Base-by-base conservation (phyloP, 2,888 invertebrate species). In the Synanthedon formicaeformis region DNA sequence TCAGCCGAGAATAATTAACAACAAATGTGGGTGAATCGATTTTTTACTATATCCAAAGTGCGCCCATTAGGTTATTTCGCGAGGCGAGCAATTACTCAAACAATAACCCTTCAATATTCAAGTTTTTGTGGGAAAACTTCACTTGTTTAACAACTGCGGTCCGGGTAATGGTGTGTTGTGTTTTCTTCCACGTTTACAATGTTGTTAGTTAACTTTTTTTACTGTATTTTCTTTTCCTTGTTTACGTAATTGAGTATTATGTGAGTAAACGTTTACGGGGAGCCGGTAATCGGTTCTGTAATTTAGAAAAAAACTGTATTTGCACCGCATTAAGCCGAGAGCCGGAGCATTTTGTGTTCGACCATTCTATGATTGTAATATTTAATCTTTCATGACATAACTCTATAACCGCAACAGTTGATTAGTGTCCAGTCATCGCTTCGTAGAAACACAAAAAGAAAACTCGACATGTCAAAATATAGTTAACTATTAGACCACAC, bases 21-120 rank as follows among this genome's bases (percentile, higher is more conserved):
- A 85, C 86, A 86, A 86, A 87, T 87, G 83, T 86, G 86, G 83
- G 83, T 78, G 77, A 83, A 86, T 86, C 84, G 86, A 85, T 84
- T 81, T 80, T 78, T 45, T 69, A 63, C 62, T 61, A 58, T 64
- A 64, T 60, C 66, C 60, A 68, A 67, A 73, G 74, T 71, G 68
- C 75, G 73, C 70, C 76, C 73, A 75, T 80, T 77, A 75, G 70
- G 74, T 75, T 76, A 75, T 72, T 73, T 75, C 63, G 74, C 75
- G 67, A 66, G 66, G 72, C 73, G 73, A 74, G 75, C 82, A 82
- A 83, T 86, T 80, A 81, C 81, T 71, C 71, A 72, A 73, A 80
- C 76, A 78, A 75, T 75, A 71, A 73, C 70, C 69, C 73, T 81
- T 67, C 77, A 83, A 81, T 83, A 83, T 82, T 81, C 71, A 68